A percentile compares a stretch with the other conserved stretches of the same genome.
These are phyloP conservation scores for Copsychus sechellarum DNA, from an alignment of 2,113 vertebrate species.

Conservation along the genomic window DNA sequence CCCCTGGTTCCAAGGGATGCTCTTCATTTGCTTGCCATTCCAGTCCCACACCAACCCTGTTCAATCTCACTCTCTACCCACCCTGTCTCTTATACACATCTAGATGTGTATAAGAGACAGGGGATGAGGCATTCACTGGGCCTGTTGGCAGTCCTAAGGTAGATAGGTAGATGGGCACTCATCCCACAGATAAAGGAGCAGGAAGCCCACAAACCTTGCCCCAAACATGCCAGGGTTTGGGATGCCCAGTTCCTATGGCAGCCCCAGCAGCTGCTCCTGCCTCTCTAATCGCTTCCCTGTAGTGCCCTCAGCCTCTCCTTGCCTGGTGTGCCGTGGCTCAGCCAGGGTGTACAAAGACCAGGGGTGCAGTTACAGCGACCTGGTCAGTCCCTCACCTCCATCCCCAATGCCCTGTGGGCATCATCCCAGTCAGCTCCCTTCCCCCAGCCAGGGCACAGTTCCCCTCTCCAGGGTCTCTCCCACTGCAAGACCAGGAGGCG, in stretches of 20 bases:
- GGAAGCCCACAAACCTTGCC: background rate
- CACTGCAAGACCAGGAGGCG: background rate
- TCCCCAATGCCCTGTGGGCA: background rate
- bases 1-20: background rate
- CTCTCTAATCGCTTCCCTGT: fast-evolving
- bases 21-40: background rate
- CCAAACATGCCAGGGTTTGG: fast-evolving
- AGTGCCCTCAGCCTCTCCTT: background rate
- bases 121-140: background rate
- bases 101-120: too few species aligned
- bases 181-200: background rate
- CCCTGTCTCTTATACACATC: too few species aligned
- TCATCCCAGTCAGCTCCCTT: background rate
- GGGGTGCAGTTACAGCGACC: background rate
- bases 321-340: background rate
- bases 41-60: fast-evolving
- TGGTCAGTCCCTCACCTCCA: background rate
- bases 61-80: fast-evolving
- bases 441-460: background rate
- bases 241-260: background rate
- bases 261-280: background rate
- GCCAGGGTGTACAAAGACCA: background rate
- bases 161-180: background rate
- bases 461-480: background rate
- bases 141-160: background rate